Conservation (phyloP, 2,888 invertebrate species). For the Leistus spinibarbis region DNA sequence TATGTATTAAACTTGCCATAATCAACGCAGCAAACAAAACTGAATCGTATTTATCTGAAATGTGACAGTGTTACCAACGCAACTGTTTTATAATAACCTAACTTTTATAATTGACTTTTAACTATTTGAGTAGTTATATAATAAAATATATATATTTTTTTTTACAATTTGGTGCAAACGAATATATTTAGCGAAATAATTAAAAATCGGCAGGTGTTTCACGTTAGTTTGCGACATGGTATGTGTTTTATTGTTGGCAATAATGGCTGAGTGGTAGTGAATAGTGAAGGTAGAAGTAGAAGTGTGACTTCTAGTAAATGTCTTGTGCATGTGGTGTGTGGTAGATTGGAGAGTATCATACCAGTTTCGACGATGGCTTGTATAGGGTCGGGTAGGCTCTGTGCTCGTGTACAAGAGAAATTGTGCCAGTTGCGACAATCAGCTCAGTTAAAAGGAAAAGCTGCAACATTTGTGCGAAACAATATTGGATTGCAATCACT, state of each 20-base stretch:
- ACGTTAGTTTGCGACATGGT: neutral
- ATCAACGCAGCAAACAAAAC: neutral
- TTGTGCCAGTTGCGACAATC: constrained; percentile 79
- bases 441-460: constrained; percentile 68
- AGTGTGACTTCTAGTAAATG: constrained; percentile 42
- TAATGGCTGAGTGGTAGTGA: constrained; percentile 28
- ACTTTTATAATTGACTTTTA: neutral
- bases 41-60: neutral
- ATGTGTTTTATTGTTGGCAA: constrained; percentile 16
- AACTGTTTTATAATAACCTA: neutral
- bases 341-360: constrained; percentile 62
- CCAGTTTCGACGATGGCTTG: constrained; percentile 83
- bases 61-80: neutral
- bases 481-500: constrained; percentile 67
- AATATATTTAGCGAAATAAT: neutral
- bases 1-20: constrained; percentile 21
- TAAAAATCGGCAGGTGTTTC: too few relatives aligned
- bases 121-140: neutral
- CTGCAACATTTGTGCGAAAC: constrained; percentile 69
- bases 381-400: constrained; percentile 81
- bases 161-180: neutral
- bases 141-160: neutral
- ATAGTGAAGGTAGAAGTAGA: constrained; percentile 57
- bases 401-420: constrained; percentile 81
- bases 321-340: constrained; percentile 40